Evolutionary conservation across 2,888 invertebrate species (phyloP), one percentile per base, ranked within the genome.

Genomic region (Eupithecia abbreviata): DNA sequence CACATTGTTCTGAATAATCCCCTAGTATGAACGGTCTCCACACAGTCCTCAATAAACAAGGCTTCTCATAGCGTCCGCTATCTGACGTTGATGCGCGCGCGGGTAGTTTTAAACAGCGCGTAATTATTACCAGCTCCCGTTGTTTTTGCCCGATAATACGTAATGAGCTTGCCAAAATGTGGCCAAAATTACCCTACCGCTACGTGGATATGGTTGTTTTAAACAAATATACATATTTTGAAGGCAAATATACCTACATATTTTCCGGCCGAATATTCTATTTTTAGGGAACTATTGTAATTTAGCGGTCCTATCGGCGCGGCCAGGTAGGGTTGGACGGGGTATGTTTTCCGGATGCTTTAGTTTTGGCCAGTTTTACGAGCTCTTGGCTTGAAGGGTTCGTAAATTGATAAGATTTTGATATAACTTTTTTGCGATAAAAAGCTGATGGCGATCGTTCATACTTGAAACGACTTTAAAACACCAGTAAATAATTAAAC

Each of bases 41-140:
- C 85, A 83, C 84, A 91, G 86, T 88, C 86, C 90, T 88, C 91
- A 88, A 93, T 93, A 93, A 93, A 93, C 92, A 92, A 92, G 89
- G 87, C 89, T 90, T 91, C 92, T 92, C 93, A 92, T 91, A 90
- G 91, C 89, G 85, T 62, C 62, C 87, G 90, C 90, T 93, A 93
- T 93, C 93, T 87, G 89, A 90, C 90, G 86, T 89, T 90, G 91
- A 91, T 90, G 89, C 86, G 85, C 82, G 76, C 74, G 86, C 80
- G 87, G 91, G 89, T 91, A 91, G 91, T 92, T 92, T 91, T 92
- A 92, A 92, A 91, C 85, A 84, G 83, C 83, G 79, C 85, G 81
- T 89, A 90, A 92, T 91, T 91, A 91, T 92, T 90, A 91, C 69
- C 90, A 88, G 86, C 82, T 85, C 85, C 77, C 77, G 74, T 74